These are phyloP conservation scores for Cebuella pygmaea DNA, from an alignment of 2,797 vertebrate species.

Conservation along the genomic window DNA sequence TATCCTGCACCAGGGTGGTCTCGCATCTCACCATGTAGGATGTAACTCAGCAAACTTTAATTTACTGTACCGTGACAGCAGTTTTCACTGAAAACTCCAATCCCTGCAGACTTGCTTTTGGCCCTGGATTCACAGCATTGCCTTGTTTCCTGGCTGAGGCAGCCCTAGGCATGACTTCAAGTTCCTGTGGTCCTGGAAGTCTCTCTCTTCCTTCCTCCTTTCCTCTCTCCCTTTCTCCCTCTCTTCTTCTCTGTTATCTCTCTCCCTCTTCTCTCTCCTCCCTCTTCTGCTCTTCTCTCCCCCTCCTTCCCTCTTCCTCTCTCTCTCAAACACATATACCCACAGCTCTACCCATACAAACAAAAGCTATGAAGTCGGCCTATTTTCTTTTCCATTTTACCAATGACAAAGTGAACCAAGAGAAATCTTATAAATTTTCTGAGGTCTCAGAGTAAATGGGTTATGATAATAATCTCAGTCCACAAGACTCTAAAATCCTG, in stretches of 20 bases:
- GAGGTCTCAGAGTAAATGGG: background rate
- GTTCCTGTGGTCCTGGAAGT: background rate
- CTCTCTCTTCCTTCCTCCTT: background rate
- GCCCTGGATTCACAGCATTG: background rate
- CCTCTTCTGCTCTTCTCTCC: no score
- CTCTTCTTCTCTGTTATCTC: rapidly evolving
- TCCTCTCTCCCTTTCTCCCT: background rate
- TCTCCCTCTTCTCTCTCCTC: no score
- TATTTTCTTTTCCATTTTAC: background rate
- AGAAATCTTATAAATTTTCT: background rate
- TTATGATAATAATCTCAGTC: background rate
- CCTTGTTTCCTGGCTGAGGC: background rate
- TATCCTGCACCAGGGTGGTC: background rate
- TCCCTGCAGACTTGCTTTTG: background rate
- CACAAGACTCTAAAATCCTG: background rate
- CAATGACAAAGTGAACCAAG: background rate
- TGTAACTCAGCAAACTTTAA: conserved; percentile 11
- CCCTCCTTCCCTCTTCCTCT: background rate
- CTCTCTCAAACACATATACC: background rate
- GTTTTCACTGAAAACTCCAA: conserved; percentile 3
- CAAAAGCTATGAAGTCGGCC: background rate
- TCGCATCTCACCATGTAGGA: background rate
- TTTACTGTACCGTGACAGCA: background rate
- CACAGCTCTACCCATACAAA: background rate
- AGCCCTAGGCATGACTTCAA: background rate